A percentile compares a stretch with the other conserved stretches of the same genome.
Evolutionary conservation across 2,113 vertebrate genomes (phyloP).

Genomic region (Indri indri): DNA sequence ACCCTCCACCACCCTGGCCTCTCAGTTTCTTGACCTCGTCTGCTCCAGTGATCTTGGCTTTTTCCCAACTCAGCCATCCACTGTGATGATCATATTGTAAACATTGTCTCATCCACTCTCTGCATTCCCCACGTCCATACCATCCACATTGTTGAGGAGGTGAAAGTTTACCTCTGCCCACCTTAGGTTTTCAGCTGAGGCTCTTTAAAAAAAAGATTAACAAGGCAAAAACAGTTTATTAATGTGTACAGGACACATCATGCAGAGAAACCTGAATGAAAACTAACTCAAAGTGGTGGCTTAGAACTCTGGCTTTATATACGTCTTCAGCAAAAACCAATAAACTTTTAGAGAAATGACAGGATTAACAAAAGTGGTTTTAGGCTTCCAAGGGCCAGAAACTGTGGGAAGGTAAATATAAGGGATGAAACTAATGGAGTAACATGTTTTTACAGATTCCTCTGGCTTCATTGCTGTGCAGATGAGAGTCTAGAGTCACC

Average conservation of each 20-base stretch:
- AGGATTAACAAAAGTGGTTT: background rate
- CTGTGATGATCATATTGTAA: background rate
- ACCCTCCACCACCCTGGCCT: fast-evolving
- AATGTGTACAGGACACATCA: background rate
- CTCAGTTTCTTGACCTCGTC: background rate
- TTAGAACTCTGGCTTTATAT: background rate
- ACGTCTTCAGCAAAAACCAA: background rate
- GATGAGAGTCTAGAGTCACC: background rate
- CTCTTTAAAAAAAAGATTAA: background rate
- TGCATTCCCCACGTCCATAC: background rate
- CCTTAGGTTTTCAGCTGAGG: background rate
- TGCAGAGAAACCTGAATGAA: background rate
- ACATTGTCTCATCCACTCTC: background rate
- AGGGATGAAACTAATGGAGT: background rate
- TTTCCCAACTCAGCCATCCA: fast-evolving
- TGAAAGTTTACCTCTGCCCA: background rate
- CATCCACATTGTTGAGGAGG: background rate
- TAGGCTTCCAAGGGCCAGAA: background rate
- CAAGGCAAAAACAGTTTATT: background rate
- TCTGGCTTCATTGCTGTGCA: background rate
- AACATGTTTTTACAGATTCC: background rate
- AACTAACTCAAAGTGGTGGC: background rate
- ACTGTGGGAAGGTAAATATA: background rate
- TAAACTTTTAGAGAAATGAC: background rate
- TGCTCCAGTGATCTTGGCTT: background rate